Conservation (phyloP, 2,113 vertebrate species). For the Jacana jacana region DNA sequence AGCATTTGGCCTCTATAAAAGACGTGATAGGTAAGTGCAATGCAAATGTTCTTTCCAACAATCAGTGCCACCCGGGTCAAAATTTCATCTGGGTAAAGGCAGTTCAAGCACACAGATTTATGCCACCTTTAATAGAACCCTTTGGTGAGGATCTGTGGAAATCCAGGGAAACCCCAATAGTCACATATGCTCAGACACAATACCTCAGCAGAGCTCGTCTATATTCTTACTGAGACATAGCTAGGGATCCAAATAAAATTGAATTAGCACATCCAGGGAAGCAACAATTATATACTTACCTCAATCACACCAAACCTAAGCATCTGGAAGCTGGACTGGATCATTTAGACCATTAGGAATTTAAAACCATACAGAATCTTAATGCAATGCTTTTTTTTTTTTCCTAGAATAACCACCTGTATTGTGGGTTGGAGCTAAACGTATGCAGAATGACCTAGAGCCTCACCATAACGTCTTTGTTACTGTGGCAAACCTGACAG, state of each 20-base stretch:
- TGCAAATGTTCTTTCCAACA: neutral
- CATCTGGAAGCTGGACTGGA: neutral
- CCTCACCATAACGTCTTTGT: neutral
- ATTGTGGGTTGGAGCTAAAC: neutral
- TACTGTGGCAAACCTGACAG: neutral
- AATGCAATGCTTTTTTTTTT: neutral
- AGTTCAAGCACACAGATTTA: neutral
- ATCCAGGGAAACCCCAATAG: neutral
- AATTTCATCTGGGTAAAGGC: neutral
- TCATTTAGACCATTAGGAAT: neutral
- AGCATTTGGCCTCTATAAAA: constrained; percentile 13
- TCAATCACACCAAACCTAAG: neutral
- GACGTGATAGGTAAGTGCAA: neutral
- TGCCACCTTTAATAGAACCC: neutral
- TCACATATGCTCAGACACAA: neutral
- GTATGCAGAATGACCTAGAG: neutral
- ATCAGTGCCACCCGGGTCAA: neutral
- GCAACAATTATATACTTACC: neutral
- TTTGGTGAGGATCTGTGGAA: neutral
- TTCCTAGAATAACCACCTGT: neutral
- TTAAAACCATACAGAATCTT: neutral
- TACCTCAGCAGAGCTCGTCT: neutral
- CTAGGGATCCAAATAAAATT: neutral
- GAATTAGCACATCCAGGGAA: neutral
- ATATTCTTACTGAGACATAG: neutral